Base-by-base conservation (phyloP, 2,797 vertebrate species). In the Pipistrellus kuhlii region DNA sequence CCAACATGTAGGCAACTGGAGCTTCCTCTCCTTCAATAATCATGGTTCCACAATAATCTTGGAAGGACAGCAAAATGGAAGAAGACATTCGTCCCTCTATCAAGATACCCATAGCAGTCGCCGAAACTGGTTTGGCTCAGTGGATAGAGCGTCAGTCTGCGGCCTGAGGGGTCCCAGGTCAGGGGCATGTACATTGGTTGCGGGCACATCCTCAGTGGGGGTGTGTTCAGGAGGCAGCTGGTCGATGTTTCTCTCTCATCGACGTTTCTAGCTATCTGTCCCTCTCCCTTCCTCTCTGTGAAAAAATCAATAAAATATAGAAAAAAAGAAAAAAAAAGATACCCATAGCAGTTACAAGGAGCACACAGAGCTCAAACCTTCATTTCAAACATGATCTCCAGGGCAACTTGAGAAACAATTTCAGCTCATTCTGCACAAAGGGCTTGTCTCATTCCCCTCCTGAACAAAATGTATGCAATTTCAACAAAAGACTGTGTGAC, bases 1-100 rank as follows among this genome's bases (percentile, higher is more conserved):
- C 99, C 94, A 99, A 98, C 0, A 99, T 99, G 95, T 99, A 96
- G 25, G 99, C 97, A 68, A 99, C 98, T 82, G 99, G 99, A 85
- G 99, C 98, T 27, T 98, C 99, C 18, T 99, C 99, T 80, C 99
- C 99, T 98, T 99, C 99, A 38, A 99, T 99, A 94, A 99, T 97
- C 99, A 99, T 99, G 81, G 97, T 99, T 96, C 99, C 99, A 94
- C 99, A 99, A 97, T 98, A 99, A 75, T 99, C 99, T 99, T 92
- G 97, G 55, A 53, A 27, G 81, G 96, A 88, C 6, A 96, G 4
- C 48, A 78, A 85, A 57, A 76, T 30, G 30, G 35, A 96, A 92
- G 77, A 94, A 93, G 27, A 38, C 57, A 72, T 51, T 48, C 23
- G 82, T 88, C 46, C 75, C 30, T 69, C 8, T 71, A 83, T 75